Base-by-base conservation (phyloP, 2,113 vertebrate species). In the Oreotrochilus melanogaster region DNA sequence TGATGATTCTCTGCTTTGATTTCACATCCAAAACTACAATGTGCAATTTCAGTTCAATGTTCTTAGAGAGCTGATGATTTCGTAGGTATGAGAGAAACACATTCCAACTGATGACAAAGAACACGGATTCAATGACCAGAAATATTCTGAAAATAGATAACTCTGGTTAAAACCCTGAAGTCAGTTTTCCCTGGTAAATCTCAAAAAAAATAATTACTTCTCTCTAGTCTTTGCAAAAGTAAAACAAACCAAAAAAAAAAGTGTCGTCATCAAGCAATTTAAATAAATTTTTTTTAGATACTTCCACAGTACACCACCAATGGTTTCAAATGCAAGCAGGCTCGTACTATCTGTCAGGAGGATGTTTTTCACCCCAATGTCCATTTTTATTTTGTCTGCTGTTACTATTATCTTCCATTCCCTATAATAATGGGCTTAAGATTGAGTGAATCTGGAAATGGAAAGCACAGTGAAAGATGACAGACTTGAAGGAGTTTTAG, bases 371-470 rank as follows among this genome's bases (percentile, higher is more conserved):
- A 53, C 50, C 15, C 30, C 4, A 2, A 86, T 89, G 86, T 84
- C 92, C 73, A 69, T 91, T 96, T 93, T 66, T 81, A 11, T 54
- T 61, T 85, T 73, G n/a, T 67, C 79, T 93, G 61, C 88, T 93
- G 79, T 95, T 82, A 91, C 91, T 87, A 92, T 96, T 95, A 87
- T 95, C 88, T 90, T 71, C 83, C 61, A 53, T 91, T 93, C 91
- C 84, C 80, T 93, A 58, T 87, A 96, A 95, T 96, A 96, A 97
- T 93, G 96, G 92, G 93, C 83, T 96, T 97, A 96, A 95, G 93
- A 96, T 96, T 88, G 95, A 97, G 96, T 92, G 93, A 97, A 93
- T 91, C 83, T 96, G 93, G 93, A 96, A 96, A 92, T 92, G 95
- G 96, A 94, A 96, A 70, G 96, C 82, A 69, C 80, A 85, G 95